Evolutionary conservation across 2,888 invertebrate species (phyloP).

Genomic region (Loripinus fragilis): DNA sequence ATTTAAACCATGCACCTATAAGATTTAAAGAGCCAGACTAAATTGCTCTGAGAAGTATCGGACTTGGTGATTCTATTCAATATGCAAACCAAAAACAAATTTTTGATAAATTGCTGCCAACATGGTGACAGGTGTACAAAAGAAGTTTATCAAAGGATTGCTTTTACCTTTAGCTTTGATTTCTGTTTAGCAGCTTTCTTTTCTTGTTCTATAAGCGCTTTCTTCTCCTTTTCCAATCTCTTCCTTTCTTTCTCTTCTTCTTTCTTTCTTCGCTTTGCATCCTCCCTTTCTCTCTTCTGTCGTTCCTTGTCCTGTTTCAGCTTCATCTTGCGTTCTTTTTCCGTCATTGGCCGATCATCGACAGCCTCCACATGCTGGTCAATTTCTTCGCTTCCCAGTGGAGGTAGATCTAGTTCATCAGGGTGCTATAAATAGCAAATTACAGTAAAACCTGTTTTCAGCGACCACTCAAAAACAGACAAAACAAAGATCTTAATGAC

Average conservation of each 20-base stretch:
- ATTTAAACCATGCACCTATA: too few species aligned
- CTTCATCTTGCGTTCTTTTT: slow-evolving; percentile 56
- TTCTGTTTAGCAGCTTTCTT: slow-evolving; percentile 57
- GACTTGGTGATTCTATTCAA: too few species aligned
- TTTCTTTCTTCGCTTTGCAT: slow-evolving; percentile 63
- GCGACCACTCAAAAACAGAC: too few species aligned
- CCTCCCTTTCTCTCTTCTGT: slow-evolving; percentile 59
- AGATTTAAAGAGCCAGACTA: too few species aligned
- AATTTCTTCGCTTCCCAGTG: slow-evolving; percentile 41
- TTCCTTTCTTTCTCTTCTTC: slow-evolving; percentile 64
- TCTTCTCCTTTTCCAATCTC: slow-evolving; percentile 61
- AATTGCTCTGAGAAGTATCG: too few species aligned
- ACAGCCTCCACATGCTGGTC: slow-evolving; percentile 41
- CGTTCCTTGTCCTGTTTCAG: slow-evolving; percentile 64
- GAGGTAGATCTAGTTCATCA: slow-evolving; percentile 5
- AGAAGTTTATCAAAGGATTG: too few species aligned
- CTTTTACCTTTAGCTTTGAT: slow-evolving; percentile 50
- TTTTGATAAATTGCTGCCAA: too few species aligned
- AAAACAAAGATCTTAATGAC: too few species aligned
- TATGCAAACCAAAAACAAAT: too few species aligned
- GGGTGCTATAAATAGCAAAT: slow-evolving; percentile 1
- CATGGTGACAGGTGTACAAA: too few species aligned
- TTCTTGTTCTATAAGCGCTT: slow-evolving; percentile 56
- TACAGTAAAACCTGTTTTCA: too few species aligned
- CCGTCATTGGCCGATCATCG: slow-evolving; percentile 41